These are phyloP conservation scores for Thalassarche chlororhynchos DNA, from an alignment of 2,113 vertebrate genomes.

Conservation along the genomic window DNA sequence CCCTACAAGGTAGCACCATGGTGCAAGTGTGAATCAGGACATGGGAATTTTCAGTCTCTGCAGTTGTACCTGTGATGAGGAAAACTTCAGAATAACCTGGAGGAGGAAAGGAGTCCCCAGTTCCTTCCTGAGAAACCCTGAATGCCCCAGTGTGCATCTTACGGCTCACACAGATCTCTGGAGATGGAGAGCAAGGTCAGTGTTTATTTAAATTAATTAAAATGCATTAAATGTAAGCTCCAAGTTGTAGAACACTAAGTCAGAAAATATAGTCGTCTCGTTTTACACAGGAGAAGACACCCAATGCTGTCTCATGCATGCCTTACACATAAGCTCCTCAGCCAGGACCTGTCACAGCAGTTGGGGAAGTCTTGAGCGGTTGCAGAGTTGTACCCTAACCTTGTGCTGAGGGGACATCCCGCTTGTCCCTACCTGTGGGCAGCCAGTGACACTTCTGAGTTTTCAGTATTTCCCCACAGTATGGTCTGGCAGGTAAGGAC, in stretches of 20 bases:
- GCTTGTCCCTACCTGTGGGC: background rate
- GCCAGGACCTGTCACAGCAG: background rate
- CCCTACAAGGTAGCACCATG: fast-evolving
- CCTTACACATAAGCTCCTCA: background rate
- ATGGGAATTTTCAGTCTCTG: background rate
- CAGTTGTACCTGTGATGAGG: background rate
- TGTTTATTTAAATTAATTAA: background rate
- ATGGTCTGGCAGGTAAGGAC: background rate
- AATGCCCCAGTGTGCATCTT: background rate
- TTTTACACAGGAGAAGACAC: background rate
- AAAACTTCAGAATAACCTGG: background rate
- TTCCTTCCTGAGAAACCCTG: background rate
- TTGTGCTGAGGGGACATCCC: background rate
- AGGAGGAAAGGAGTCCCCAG: background rate
- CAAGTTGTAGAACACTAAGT: background rate
- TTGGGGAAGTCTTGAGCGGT: background rate
- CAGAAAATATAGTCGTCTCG: background rate
- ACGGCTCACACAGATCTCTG: background rate
- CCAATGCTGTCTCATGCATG: background rate
- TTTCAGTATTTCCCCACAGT: fast-evolving
- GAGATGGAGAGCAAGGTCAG: background rate
- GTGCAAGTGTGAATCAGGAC: background rate
- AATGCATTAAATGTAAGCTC: background rate
- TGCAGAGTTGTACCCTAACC: background rate
- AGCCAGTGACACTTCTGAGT: background rate